A percentile compares a stretch with the other conserved stretches of the same genome.
phyloP scores from a whole-genome alignment of 2,113 vertebrate genomes.

The Gymnocephalus cernua region DNA sequence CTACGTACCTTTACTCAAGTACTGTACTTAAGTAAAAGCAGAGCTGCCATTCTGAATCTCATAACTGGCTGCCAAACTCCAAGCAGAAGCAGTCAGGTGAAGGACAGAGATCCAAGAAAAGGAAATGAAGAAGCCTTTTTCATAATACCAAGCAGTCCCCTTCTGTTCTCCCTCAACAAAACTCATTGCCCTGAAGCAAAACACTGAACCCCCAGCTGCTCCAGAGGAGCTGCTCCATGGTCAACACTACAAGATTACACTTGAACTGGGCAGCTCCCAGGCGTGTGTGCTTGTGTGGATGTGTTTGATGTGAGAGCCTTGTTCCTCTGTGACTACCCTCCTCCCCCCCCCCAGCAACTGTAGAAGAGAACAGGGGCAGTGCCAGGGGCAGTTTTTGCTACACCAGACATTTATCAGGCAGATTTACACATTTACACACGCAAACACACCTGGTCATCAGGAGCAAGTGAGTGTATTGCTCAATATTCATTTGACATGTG shows the following conservation, averaged over 20 bases:
- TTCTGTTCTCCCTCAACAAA: slow-evolving; percentile 23
- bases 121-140: slow-evolving; percentile 32
- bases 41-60: not conserved
- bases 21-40: no score
- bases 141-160: not conserved
- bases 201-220: slow-evolving; percentile 16
- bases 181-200: slow-evolving; percentile 29
- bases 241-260: slow-evolving; percentile 54
- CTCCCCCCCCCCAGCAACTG: slow-evolving; percentile 19
- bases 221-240: slow-evolving; percentile 33
- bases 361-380: not conserved
- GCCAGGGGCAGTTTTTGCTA: slow-evolving; percentile 7
- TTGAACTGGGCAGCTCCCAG: slow-evolving; percentile 58
- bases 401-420: slow-evolving; percentile 13
- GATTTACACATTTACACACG: no score
- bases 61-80: not conserved
- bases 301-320: slow-evolving; percentile 34
- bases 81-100: slow-evolving; percentile 17
- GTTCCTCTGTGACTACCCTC: not conserved
- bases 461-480: no score
- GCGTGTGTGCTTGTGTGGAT: not conserved
- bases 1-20: no score
- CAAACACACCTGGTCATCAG: no score
- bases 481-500: no score
- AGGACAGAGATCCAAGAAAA: slow-evolving; percentile 3